Evolutionary conservation across 2,888 invertebrate genomes (phyloP).

Genomic region (Agrochola macilenta): DNA sequence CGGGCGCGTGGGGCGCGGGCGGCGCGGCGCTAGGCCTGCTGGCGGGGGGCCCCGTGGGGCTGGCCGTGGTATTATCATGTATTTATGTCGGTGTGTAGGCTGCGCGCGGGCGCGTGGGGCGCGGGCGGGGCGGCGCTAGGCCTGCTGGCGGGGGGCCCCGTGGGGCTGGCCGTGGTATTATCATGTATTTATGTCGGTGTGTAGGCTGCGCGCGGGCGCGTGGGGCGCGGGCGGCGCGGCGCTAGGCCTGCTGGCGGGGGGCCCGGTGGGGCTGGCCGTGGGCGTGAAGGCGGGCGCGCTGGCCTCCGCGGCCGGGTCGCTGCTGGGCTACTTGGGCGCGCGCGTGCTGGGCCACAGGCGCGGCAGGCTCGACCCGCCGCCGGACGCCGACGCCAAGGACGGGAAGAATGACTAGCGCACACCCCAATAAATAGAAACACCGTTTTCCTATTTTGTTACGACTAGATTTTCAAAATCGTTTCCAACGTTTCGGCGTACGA

Average conservation of each 20-base stretch:
- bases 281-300: slow-evolving; percentile 82
- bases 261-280: slow-evolving; percentile 78
- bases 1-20: slow-evolving; percentile 73
- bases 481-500: not conserved
- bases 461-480: not conserved
- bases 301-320: slow-evolving; percentile 77
- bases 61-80: too few relatives aligned
- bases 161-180: slow-evolving; percentile 74
- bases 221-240: slow-evolving; percentile 76
- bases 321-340: slow-evolving; percentile 74
- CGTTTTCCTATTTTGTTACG: not conserved
- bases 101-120: slow-evolving; percentile 74
- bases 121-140: slow-evolving; percentile 78
- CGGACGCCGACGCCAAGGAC: not conserved
- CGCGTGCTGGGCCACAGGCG: slow-evolving; percentile 58
- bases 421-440: not conserved
- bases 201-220: slow-evolving; percentile 74
- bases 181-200: not conserved
- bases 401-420: slow-evolving; percentile 53
- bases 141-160: slow-evolving; percentile 79
- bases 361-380: not conserved
- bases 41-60: too few relatives aligned
- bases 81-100: slow-evolving; percentile 47
- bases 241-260: slow-evolving; percentile 78
- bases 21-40: slow-evolving; percentile 73